These are phyloP conservation scores for Agriopis marginaria DNA, from an alignment of 2,888 invertebrate genomes.

Conservation along the genomic window DNA sequence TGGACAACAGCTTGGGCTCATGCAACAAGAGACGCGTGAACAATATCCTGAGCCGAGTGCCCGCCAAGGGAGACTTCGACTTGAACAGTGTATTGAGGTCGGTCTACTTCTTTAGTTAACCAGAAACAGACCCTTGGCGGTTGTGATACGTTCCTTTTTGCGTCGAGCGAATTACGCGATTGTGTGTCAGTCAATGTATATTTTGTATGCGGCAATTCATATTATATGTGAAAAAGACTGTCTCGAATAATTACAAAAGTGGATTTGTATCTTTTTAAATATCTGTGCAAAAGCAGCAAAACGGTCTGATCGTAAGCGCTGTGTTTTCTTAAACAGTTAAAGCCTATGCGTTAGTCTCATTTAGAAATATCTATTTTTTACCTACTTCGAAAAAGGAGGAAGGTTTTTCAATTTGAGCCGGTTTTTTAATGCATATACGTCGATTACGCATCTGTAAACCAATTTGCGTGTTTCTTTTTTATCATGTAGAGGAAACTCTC, in stretches of 20 bases:
- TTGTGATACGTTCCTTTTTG: slow-evolving; percentile 35
- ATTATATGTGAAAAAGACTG: not conserved
- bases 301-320: too few species aligned
- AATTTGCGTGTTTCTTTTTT: too few species aligned
- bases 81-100: slow-evolving; percentile 91
- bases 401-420: too few species aligned
- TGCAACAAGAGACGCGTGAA: slow-evolving; percentile 88
- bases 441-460: too few species aligned
- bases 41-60: slow-evolving; percentile 87
- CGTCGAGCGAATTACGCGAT: slow-evolving; percentile 24
- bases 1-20: slow-evolving; percentile 82
- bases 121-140: slow-evolving; percentile 13
- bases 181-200: slow-evolving; percentile 35
- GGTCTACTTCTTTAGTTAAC: slow-evolving; percentile 94
- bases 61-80: slow-evolving; percentile 92
- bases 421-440: too few species aligned
- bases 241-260: not conserved
- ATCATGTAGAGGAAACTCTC: too few species aligned
- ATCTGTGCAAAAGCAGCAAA: too few species aligned
- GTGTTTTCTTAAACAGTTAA: too few species aligned
- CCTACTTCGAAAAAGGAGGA: too few species aligned
- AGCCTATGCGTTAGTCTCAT: too few species aligned
- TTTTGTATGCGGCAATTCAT: not conserved
- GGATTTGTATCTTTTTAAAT: not conserved
- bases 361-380: too few species aligned